A percentile compares a stretch with the other conserved stretches of the same genome.
These are phyloP conservation scores for Drosophila littoralis DNA, from an alignment of 1,140 invertebrate species.

Conservation along the genomic window DNA sequence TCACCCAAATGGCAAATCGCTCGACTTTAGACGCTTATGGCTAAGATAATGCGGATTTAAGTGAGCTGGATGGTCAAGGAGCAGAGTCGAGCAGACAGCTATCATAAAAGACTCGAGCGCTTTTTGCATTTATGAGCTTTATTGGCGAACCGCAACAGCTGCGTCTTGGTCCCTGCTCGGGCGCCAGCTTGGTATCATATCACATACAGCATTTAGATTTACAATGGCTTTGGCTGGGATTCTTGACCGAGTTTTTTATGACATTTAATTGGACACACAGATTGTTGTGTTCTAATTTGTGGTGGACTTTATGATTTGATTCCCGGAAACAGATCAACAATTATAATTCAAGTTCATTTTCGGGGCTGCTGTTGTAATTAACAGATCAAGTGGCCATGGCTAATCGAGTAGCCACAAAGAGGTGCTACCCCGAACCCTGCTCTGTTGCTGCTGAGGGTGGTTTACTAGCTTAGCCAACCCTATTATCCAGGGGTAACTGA, in stretches of 20 bases:
- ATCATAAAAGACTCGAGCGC: conserved; percentile 60
- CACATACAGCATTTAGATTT: conserved; percentile 60
- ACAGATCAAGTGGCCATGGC: conserved; percentile 74
- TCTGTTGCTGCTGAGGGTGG: conserved; percentile 5
- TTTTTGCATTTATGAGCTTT: conserved; percentile 74
- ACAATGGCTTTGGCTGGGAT: conserved; percentile 51
- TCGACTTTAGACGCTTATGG: conserved; percentile 57
- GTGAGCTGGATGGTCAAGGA: conserved; percentile 9
- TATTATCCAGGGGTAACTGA: conserved; percentile 56
- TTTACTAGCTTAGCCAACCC: background rate
- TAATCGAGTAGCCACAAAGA: conserved; percentile 61
- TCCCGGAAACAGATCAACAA: conserved; percentile 59
- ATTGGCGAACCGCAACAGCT: conserved; percentile 32
- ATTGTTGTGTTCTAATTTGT: conserved; percentile 63
- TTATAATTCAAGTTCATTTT: conserved; percentile 24
- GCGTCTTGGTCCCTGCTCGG: background rate
- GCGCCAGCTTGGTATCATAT: conserved; percentile 27
- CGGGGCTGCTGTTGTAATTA: conserved; percentile 58
- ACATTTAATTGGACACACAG: conserved; percentile 74
- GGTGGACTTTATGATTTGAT: conserved; percentile 75
- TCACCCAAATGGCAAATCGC: conserved; percentile 32
- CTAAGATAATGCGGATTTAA: conserved; percentile 63
- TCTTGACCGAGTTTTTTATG: conserved; percentile 53
- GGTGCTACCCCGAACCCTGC: conserved; percentile 13
- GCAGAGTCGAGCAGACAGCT: background rate